phyloP scores from a whole-genome alignment of 1,140 invertebrate genomes.

The Manduca sexta region DNA sequence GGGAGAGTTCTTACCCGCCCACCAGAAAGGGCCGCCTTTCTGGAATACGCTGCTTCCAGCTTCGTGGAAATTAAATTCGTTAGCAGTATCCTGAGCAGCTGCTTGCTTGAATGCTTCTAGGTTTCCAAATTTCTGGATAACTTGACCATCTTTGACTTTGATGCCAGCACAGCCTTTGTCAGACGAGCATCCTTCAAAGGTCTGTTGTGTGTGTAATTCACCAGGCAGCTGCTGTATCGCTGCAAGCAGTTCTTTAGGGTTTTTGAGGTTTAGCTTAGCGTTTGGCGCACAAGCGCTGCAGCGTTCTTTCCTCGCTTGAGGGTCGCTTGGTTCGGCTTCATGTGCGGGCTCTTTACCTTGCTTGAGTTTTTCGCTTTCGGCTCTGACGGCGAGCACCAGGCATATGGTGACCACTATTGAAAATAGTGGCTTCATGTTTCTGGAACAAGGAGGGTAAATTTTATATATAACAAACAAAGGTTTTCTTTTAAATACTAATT shows the following conservation, averaged over 20 bases:
- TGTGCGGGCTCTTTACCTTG: slow-evolving; percentile 41
- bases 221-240: slow-evolving; percentile 40
- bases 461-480: background rate
- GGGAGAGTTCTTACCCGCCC: slow-evolving; percentile 71
- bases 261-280: slow-evolving; percentile 34
- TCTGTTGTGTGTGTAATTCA: slow-evolving; percentile 60
- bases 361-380: slow-evolving; percentile 51
- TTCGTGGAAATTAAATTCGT: slow-evolving; percentile 58
- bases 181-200: slow-evolving; percentile 58
- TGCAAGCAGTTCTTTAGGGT: slow-evolving; percentile 40
- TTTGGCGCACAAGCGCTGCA: slow-evolving; percentile 39
- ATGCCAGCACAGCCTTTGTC: slow-evolving; percentile 66
- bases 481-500: no score
- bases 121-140: slow-evolving; percentile 59
- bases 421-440: slow-evolving; percentile 67
- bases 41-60: slow-evolving; percentile 38
- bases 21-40: slow-evolving; percentile 66
- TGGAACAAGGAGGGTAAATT: slow-evolving; percentile 47
- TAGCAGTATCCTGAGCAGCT: slow-evolving; percentile 38
- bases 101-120: slow-evolving; percentile 48
- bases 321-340: slow-evolving; percentile 43
- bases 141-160: slow-evolving; percentile 61
- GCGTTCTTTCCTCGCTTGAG: slow-evolving; percentile 42
- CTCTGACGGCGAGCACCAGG: slow-evolving; percentile 34
- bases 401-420: slow-evolving; percentile 47